Conservation (phyloP, 2,888 invertebrate species). For the Priapulus caudatus region DNA sequence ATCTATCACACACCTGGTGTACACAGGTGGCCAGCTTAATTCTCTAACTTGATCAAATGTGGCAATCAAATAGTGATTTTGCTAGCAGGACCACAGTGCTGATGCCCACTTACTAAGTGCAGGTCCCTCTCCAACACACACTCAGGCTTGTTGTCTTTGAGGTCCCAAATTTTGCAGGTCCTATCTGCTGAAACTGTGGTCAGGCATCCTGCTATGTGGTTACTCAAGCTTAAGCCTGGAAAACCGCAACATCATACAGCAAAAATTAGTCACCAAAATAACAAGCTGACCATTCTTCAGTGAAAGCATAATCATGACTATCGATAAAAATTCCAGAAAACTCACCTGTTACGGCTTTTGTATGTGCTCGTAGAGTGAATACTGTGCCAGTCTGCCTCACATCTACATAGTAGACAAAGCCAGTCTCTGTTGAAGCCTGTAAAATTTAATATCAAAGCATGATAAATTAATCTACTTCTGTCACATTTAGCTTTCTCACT, state of each 20-base stretch:
- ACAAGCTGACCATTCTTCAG: too few species aligned
- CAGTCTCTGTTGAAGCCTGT: conserved; percentile 46
- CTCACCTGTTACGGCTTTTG: conserved; percentile 65
- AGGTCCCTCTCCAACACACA: conserved; percentile 45
- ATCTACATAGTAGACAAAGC: conserved; percentile 59
- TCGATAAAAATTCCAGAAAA: conserved; percentile 15
- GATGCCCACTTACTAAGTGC: conserved; percentile 55
- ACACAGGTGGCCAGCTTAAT: too few species aligned
- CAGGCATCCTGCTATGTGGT: conserved; percentile 58
- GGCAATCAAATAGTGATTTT: too few species aligned
- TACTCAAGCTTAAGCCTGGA: conserved; percentile 51
- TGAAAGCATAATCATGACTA: too few species aligned
- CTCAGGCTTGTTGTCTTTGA: conserved; percentile 34
- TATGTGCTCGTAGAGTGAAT: conserved; percentile 64
- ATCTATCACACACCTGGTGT: too few species aligned
- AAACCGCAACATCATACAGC: conserved; percentile 15
- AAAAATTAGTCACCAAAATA: conserved; percentile 12
- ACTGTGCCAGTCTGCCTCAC: conserved; percentile 50
- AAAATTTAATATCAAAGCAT: too few species aligned
- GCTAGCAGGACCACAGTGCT: too few species aligned
- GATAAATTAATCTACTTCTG: too few species aligned
- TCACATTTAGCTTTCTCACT: too few species aligned
- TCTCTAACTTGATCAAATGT: too few species aligned
- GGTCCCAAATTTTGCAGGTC: conserved; percentile 73
- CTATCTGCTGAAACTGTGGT: conserved; percentile 68